These are phyloP conservation scores for Balearica regulorum DNA, from an alignment of 2,797 vertebrate species.

Conservation along the genomic window DNA sequence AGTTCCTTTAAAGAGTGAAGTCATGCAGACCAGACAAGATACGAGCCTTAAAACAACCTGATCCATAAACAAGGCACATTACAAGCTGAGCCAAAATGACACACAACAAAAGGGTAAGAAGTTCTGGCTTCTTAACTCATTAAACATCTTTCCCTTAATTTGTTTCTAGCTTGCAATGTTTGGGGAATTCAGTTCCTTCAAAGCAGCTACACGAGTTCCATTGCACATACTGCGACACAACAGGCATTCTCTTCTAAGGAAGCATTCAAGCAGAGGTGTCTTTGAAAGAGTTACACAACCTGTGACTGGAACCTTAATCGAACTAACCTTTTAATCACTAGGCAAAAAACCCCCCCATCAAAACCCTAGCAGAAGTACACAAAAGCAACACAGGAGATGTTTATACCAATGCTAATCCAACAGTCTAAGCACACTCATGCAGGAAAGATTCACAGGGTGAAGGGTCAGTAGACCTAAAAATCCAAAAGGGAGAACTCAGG, in stretches of 20 bases:
- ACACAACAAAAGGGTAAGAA: neutral
- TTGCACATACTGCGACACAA: neutral
- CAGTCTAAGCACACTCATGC: constrained; percentile 43
- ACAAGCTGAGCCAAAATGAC: neutral
- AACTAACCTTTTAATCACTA: constrained; percentile 57
- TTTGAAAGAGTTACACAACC: constrained; percentile 54
- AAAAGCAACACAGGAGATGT: constrained; percentile 51
- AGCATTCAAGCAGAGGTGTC: constrained; percentile 46
- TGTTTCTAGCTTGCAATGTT: constrained; percentile 46
- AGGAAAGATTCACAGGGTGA: constrained; percentile 36
- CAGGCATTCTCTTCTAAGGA: constrained; percentile 61
- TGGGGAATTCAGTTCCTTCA: constrained; percentile 46
- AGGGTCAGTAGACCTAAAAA: constrained; percentile 11
- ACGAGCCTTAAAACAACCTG: neutral
- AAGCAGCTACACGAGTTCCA: constrained; percentile 43
- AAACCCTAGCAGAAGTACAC: neutral
- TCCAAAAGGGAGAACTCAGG: neutral
- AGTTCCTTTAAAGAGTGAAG: neutral
- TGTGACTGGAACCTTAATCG: neutral
- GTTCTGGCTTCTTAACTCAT: neutral
- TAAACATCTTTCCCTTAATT: constrained; percentile 45
- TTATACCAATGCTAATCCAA: constrained; percentile 56
- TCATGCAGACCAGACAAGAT: neutral
- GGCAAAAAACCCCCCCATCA: neutral
- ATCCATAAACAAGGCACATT: neutral